These are phyloP conservation scores for Lasioglossum zephyrum DNA, from an alignment of 2,888 invertebrate species.

Conservation along the genomic window DNA sequence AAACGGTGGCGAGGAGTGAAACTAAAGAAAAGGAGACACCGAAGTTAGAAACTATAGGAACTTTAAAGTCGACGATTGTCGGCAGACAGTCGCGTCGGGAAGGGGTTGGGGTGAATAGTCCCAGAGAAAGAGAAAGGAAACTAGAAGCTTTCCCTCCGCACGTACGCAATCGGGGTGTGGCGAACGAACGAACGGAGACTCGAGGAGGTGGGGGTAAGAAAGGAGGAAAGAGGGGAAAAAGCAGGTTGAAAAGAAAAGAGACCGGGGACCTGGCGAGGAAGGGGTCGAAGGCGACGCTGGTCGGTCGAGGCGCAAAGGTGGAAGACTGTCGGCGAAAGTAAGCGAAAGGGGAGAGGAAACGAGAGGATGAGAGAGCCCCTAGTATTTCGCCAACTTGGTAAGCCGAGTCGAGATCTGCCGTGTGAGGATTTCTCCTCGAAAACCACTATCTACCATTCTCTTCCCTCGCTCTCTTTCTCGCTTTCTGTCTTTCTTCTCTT, in stretches of 20 bases:
- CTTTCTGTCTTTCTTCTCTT: neutral
- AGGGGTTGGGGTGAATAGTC: conserved; percentile 30
- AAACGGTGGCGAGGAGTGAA: conserved; percentile 12
- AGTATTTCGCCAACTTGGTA: conserved; percentile 82
- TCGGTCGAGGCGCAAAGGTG: conserved; percentile 54
- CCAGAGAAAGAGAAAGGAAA: conserved; percentile 46
- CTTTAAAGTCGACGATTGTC: conserved; percentile 51
- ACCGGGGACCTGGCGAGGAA: conserved; percentile 1
- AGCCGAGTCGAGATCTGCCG: conserved; percentile 80
- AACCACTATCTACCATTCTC: conserved; percentile 48
- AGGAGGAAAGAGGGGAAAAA: neutral
- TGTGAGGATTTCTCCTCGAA: conserved; percentile 77
- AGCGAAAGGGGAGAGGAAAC: conserved; percentile 56
- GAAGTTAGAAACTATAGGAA: conserved; percentile 28
- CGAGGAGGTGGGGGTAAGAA: neutral
- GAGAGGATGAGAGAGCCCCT: conserved; percentile 67
- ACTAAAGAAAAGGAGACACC: conserved; percentile 17
- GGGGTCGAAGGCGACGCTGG: conserved; percentile 12
- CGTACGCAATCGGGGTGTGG: conserved; percentile 70
- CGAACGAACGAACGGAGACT: conserved; percentile 22
- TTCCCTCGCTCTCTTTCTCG: conserved; percentile 3
- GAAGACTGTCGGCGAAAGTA: conserved; percentile 51
- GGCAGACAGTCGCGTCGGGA: conserved; percentile 31
- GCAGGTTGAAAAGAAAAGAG: conserved; percentile 19
- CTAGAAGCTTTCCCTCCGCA: conserved; percentile 56